These are phyloP conservation scores for Tachycineta bicolor DNA, from an alignment of 2,113 vertebrate genomes.

Conservation along the genomic window DNA sequence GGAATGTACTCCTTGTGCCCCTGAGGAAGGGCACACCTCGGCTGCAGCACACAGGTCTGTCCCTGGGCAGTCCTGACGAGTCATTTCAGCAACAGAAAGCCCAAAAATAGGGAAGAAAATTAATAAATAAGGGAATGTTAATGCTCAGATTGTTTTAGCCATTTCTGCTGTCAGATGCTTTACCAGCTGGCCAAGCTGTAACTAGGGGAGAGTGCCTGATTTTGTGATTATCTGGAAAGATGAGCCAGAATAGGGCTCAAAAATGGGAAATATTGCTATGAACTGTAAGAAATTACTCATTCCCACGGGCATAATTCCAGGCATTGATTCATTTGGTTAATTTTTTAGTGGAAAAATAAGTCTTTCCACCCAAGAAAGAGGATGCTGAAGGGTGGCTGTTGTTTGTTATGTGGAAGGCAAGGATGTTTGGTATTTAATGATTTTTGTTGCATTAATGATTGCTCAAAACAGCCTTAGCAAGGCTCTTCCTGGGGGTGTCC, in stretches of 20 bases:
- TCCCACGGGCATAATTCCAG: neutral
- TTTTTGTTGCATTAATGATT: neutral
- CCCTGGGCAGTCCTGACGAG: neutral
- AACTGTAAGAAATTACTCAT: neutral
- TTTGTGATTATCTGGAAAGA: neutral
- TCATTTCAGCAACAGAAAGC: neutral
- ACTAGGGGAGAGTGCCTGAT: neutral
- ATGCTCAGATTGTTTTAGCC: neutral
- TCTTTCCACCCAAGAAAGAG: neutral
- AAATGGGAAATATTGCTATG: conserved; percentile 18
- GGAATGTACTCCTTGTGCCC: neutral
- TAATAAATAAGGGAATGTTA: neutral
- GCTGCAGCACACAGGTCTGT: neutral
- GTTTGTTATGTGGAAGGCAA: neutral
- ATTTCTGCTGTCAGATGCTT: neutral
- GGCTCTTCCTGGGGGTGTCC: rapidly evolving
- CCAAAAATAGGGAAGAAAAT: neutral
- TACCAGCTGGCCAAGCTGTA: neutral
- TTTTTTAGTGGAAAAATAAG: neutral
- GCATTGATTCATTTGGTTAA: neutral
- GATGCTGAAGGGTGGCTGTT: neutral
- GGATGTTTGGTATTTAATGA: neutral
- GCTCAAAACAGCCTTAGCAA: neutral
- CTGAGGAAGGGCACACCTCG: neutral
- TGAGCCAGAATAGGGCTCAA: neutral